Conservation (phyloP, 1,140 invertebrate species). For the Batillaria attramentaria region DNA sequence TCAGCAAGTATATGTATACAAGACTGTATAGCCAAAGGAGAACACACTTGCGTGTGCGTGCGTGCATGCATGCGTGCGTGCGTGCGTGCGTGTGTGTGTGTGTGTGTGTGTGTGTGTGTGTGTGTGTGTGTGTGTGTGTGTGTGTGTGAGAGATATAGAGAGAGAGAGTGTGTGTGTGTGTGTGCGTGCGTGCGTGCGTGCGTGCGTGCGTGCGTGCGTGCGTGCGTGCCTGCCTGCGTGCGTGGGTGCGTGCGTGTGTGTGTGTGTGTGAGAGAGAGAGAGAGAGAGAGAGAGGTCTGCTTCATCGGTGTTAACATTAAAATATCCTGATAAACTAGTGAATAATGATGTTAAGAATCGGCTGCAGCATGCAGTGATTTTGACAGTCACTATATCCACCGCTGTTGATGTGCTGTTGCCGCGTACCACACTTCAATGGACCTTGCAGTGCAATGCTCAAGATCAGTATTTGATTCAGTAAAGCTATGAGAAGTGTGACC, state of each 20-base stretch:
- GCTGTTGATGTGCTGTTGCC: no score
- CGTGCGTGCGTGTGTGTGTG: background rate
- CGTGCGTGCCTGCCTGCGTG: background rate
- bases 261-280: no score
- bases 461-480: no score
- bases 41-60: background rate
- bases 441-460: no score
- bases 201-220: background rate
- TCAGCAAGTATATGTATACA: background rate
- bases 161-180: background rate
- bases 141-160: background rate
- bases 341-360: no score
- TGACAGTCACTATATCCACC: no score
- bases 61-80: background rate
- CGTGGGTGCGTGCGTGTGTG: no score
- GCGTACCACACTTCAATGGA: no score
- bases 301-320: no score
- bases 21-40: background rate
- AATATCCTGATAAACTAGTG: no score
- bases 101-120: constrained; percentile 12
- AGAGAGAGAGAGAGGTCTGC: constrained; percentile 5
- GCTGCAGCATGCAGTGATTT: no score
- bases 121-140: constrained; percentile 11
- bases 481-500: no score
- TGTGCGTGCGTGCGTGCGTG: background rate